Evolutionary conservation across 2,888 invertebrate genomes (phyloP), one percentile per base, ranked within the genome.

Genomic region (Papilio protenor): DNA sequence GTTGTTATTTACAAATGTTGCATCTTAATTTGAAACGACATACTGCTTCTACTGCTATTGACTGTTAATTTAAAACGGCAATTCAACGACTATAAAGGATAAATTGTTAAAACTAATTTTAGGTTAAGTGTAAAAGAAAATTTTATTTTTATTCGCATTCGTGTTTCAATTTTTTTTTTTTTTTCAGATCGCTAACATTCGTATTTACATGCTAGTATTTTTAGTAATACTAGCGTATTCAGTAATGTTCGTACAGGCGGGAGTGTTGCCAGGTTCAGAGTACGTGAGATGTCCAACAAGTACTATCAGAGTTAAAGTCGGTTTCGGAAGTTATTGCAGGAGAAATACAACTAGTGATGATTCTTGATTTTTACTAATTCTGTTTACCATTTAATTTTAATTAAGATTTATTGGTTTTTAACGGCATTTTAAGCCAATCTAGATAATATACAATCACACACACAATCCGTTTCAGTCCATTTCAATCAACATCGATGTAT

Each of bases 311-410:
- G 21, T 78, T 23, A 78, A 78, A 75, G 40, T 71, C 18, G 71
- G 77, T 3, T 49, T 75, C 40, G 77, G 71, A 40, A 71, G 47
- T 71, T 77, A 49, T 23, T 80, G 70, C 64, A 76, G 64, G 61
- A 76, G 75, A 73, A 80, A 78, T 73, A 70, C 71, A 11, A 78
- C 77, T 5, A 71, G 52, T 14, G 21, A 66, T 12, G 66, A 33
- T 66, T 40, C 45, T 33, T 66, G n/a, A 3, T 21, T 66, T 66
- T 66, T 45, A 66, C 45, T 66, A 23, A 27, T 61, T 16, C 27
- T 27, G 23, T 59, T 23, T 23, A 23, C 11, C 8, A 59, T 59
- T 21, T 23, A 23, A 0, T 64, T 2, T 61, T n/a, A n/a, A 55
- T n/a, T n/a, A n/a, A n/a, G n/a, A n/a, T 55, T 10, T 55, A n/a